Evolutionary conservation across 2,797 vertebrate species (phyloP).

Genomic region (Notoglanidium macrostoma): DNA sequence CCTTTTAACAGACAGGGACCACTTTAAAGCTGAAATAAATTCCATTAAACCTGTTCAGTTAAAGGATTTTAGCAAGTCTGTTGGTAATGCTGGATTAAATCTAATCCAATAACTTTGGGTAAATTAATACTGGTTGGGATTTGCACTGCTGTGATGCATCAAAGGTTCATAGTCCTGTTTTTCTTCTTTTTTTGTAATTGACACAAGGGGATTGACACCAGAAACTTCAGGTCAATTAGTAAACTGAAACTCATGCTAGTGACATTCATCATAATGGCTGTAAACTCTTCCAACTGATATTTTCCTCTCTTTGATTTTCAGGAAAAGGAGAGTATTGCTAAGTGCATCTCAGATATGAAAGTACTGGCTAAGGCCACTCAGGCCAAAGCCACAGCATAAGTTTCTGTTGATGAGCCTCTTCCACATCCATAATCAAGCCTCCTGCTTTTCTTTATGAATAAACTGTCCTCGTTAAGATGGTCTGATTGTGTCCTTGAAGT

Average conservation of each 20-base stretch:
- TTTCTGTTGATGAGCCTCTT: slow-evolving; percentile 49
- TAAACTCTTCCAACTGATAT: background rate
- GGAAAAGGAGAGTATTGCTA: slow-evolving; percentile 94
- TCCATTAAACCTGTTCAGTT: background rate
- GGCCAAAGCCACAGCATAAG: slow-evolving; percentile 69
- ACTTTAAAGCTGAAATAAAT: background rate
- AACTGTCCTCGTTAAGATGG: slow-evolving; percentile 66
- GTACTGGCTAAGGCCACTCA: slow-evolving; percentile 79
- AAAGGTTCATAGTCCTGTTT: background rate
- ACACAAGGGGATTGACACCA: background rate
- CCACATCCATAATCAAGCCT: slow-evolving; percentile 57
- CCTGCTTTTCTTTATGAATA: slow-evolving; percentile 68
- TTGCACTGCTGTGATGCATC: background rate
- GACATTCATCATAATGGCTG: background rate
- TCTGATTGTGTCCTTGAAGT: slow-evolving; percentile 70
- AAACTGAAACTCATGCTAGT: background rate
- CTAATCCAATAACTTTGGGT: background rate
- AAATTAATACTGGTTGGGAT: background rate
- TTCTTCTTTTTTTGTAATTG: background rate
- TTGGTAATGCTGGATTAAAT: background rate
- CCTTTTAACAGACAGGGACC: background rate
- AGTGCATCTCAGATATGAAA: slow-evolving; percentile 93
- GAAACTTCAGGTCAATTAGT: background rate
- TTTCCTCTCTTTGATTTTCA: slow-evolving; percentile 64
- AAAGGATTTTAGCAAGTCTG: background rate